These are phyloP conservation scores for Tamandua tetradactyla DNA, from an alignment of 2,797 vertebrate genomes.

Conservation along the genomic window DNA sequence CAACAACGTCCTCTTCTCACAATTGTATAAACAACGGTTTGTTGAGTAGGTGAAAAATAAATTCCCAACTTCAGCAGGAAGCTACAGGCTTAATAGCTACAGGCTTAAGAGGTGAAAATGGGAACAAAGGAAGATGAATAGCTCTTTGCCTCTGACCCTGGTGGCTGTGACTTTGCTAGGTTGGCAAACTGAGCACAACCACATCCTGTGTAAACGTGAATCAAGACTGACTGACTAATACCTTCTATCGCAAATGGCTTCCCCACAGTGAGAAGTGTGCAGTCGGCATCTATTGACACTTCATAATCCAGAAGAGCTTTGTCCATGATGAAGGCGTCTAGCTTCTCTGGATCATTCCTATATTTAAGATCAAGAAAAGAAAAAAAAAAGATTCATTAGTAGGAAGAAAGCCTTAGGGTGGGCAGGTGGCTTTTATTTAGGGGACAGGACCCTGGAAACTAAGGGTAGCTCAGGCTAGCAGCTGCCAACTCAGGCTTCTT, in stretches of 20 bases:
- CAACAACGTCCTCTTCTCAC: neutral
- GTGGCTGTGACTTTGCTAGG: conserved; percentile 51
- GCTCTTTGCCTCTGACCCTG: conserved; percentile 5
- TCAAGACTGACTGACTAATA: conserved; percentile 77
- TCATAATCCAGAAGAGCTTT: conserved; percentile 99
- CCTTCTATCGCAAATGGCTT: conserved; percentile 99
- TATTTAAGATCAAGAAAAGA: conserved; percentile 76
- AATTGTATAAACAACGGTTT: conserved; percentile 26
- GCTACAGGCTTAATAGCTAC: conserved; percentile 59
- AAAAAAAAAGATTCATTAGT: conserved; percentile 69
- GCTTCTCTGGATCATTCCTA: conserved; percentile 96
- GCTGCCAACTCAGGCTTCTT: neutral
- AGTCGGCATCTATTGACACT: conserved; percentile 98
- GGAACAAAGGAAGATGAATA: conserved; percentile 60
- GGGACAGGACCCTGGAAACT: conserved; percentile 51
- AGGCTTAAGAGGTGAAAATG: conserved; percentile 54
- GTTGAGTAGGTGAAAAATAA: conserved; percentile 63
- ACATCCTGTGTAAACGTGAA: neutral
- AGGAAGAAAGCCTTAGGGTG: neutral
- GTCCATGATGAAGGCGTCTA: conserved; percentile 99
- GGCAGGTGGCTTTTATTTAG: conserved; percentile 33
- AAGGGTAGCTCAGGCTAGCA: neutral
- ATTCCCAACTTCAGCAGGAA: conserved; percentile 53
- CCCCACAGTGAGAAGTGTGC: conserved; percentile 96
- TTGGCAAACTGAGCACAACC: conserved; percentile 21